Evolutionary conservation across 64 coral and sea anemone species (phyloP).

Genomic region (Astreopora myriophthalma): DNA sequence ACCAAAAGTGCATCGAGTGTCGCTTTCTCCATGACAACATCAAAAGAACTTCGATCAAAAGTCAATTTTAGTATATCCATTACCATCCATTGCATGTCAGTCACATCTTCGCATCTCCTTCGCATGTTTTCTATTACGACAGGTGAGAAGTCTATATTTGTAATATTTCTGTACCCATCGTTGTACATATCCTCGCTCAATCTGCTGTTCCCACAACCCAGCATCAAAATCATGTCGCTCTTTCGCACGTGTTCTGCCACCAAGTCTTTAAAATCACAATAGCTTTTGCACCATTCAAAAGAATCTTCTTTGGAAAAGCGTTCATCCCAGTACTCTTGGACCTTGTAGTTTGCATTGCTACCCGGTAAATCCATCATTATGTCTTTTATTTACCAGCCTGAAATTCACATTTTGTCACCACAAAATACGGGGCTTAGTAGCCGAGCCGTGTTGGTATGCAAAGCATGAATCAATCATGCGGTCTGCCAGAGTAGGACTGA

Average conservation of each 20-base stretch:
- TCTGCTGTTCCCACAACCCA: slow-evolving; percentile 75
- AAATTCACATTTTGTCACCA: no score
- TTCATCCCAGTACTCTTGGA: slow-evolving; percentile 71
- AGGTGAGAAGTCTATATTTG: slow-evolving; percentile 83
- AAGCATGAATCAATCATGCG: no score
- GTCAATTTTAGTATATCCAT: slow-evolving; percentile 69
- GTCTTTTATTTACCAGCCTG: no score
- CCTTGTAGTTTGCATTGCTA: slow-evolving; percentile 51
- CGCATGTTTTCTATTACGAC: slow-evolving; percentile 84
- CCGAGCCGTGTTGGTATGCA: no score
- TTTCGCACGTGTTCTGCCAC: slow-evolving; percentile 8
- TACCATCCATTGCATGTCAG: slow-evolving; percentile 63
- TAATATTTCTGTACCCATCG: slow-evolving; percentile 74
- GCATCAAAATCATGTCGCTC: slow-evolving; percentile 63
- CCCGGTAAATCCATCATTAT: slow-evolving; percentile 65
- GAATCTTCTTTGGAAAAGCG: slow-evolving; percentile 67
- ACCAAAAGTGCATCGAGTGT: slow-evolving; percentile 79
- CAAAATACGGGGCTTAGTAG: no score
- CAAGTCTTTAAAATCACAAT: slow-evolving; percentile 67
- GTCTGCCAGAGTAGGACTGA: no score
- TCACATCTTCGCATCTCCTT: slow-evolving; percentile 40
- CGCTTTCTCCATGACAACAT: slow-evolving; percentile 79
- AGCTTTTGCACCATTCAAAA: slow-evolving; percentile 85
- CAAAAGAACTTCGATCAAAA: slow-evolving; percentile 57
- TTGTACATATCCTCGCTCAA: slow-evolving; percentile 80